Percentiles rank a stretch among this genome's conserved stretches.
Conservation (phyloP, 92 coral and sea anemone genomes). For the Phenganax marumi region DNA sequence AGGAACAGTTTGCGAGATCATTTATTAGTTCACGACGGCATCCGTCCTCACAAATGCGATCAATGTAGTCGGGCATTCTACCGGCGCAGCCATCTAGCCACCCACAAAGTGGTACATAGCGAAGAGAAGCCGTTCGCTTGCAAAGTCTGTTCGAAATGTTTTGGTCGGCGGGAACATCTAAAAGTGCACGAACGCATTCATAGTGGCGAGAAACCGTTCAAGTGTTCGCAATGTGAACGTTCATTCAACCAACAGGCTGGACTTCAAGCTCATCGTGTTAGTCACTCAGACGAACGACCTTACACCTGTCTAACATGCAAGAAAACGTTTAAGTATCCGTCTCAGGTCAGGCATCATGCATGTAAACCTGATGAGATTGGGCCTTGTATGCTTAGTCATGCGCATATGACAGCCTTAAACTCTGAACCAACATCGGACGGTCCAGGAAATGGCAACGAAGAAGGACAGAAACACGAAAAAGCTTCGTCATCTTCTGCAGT, state of each 20-base stretch:
- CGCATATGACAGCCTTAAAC: background rate
- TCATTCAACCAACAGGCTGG: constrained; percentile 45
- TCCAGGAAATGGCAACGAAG: background rate
- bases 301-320: constrained; percentile 24
- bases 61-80: constrained; percentile 40
- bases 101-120: constrained; percentile 36
- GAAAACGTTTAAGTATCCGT: constrained; percentile 33
- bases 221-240: constrained; percentile 26
- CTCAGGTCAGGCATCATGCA: constrained; percentile 40
- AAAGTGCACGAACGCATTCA: constrained; percentile 39
- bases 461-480: background rate
- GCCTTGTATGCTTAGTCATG: constrained; percentile 13
- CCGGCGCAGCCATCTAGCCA: constrained; percentile 42
- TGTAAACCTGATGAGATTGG: constrained; percentile 37
- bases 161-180: constrained; percentile 39
- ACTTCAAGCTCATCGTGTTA: constrained; percentile 38
- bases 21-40: constrained; percentile 28
- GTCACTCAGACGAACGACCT: constrained; percentile 39
- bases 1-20: constrained; percentile 44
- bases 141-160: constrained; percentile 31
- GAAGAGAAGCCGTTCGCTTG: constrained; percentile 32
- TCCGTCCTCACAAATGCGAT: constrained; percentile 37
- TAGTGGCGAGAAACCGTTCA: constrained; percentile 39
- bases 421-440: background rate
- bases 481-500: background rate